Conservation (phyloP, 2,888 invertebrate genomes). For the Trissoscelio sp. region DNA sequence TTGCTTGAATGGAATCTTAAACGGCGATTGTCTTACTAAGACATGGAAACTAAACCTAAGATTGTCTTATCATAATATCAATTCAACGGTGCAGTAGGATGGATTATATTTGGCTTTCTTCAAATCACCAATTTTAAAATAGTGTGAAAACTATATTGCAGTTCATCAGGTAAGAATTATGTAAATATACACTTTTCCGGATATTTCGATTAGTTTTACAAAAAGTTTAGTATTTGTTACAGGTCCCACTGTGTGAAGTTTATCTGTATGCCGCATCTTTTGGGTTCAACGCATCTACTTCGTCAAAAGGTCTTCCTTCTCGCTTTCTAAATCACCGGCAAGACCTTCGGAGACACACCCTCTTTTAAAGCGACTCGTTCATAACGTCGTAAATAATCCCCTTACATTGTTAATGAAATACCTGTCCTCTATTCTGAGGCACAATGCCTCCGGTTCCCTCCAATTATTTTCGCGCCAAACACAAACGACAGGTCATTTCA, state of each 20-base stretch:
- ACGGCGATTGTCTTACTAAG: too few species aligned
- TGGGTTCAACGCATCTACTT: constrained; percentile 44
- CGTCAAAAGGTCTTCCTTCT: constrained; percentile 51
- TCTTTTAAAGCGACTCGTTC: constrained; percentile 52
- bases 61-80: too few species aligned
- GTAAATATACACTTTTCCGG: constrained; percentile 1
- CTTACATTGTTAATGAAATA: constrained; percentile 61
- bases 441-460: constrained; percentile 28
- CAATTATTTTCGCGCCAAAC: constrained; percentile 35
- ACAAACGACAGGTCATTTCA: neutral
- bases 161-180: constrained; percentile 18
- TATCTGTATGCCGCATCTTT: constrained; percentile 37
- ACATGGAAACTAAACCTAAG: too few species aligned
- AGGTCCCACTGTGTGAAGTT: constrained; percentile 29
- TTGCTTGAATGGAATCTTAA: too few species aligned
- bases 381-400: constrained; percentile 61
- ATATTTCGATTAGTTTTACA: constrained; percentile 3
- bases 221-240: constrained; percentile 12
- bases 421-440: constrained; percentile 30
- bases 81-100: too few species aligned
- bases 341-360: constrained; percentile 62
- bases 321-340: constrained; percentile 46
- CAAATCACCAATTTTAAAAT: too few species aligned
- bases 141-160: too few species aligned
- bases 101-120: too few species aligned